Conservation (phyloP, 2,888 invertebrate species). For the Pachliopta kotzebuea region DNA sequence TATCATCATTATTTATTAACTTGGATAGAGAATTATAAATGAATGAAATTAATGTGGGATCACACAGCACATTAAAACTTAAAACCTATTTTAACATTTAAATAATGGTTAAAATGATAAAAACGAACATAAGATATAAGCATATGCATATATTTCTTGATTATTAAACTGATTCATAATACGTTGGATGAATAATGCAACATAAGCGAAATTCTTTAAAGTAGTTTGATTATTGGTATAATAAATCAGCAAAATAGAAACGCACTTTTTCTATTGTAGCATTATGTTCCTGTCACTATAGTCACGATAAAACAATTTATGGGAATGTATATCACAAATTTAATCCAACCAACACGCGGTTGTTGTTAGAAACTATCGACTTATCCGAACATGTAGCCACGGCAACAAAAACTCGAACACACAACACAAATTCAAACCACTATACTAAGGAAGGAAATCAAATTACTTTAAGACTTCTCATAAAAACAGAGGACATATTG, state of each 20-base stretch:
- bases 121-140: too few species aligned
- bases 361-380: slow-evolving; percentile 21
- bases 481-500: neutral
- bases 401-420: slow-evolving; percentile 14
- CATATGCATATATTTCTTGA: too few species aligned
- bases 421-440: slow-evolving; percentile 2
- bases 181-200: neutral
- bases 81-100: too few species aligned
- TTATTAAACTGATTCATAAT: neutral
- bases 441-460: neutral
- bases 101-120: too few species aligned
- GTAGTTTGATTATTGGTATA: neutral
- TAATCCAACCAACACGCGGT: slow-evolving; percentile 7
- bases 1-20: too few species aligned
- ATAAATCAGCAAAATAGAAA: neutral
- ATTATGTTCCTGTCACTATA: slow-evolving; percentile 10
- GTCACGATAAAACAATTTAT: slow-evolving; percentile 12
- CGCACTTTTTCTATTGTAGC: neutral
- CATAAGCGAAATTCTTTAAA: neutral
- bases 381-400: slow-evolving; percentile 13
- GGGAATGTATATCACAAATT: slow-evolving; percentile 24
- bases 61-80: too few species aligned
- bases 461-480: neutral
- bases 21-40: too few species aligned
- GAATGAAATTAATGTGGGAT: too few species aligned